Percentiles rank a stretch among this genome's conserved stretches.
phyloP scores from a whole-genome alignment of 2,113 vertebrate genomes.

The Pandion haliaetus region DNA sequence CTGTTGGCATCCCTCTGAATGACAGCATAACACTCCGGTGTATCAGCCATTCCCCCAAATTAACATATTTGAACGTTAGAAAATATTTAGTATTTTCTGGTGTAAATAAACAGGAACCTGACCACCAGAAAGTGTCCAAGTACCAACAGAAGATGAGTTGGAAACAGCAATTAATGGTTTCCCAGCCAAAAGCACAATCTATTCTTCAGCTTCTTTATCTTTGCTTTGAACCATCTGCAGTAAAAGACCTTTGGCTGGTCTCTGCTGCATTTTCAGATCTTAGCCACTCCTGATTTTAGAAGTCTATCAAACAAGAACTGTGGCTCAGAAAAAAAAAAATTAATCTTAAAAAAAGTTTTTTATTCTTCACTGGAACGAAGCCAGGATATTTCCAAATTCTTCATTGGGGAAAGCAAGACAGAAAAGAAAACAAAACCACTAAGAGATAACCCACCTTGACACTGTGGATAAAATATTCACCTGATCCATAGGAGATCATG shows the following conservation, averaged over 20 bases:
- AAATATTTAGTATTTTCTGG: not conserved
- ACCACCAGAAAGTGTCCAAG: not conserved
- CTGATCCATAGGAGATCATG: not conserved
- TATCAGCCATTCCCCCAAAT: not conserved
- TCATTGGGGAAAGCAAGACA: not conserved
- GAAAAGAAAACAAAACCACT: not conserved
- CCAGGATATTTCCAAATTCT: not conserved
- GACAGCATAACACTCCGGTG: not conserved
- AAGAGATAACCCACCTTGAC: not conserved
- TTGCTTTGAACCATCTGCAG: not conserved
- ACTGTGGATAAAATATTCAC: not conserved
- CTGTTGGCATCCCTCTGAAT: not conserved
- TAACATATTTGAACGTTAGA: not conserved
- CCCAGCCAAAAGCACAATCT: not conserved
- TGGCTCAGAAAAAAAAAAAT: not conserved
- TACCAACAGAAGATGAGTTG: not conserved
- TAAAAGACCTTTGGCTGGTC: not conserved
- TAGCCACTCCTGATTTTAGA: not conserved
- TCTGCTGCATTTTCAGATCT: not conserved
- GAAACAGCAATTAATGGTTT: not conserved
- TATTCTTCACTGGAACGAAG: not conserved
- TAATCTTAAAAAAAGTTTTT: not conserved
- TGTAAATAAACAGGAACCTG: not conserved
- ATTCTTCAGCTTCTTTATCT: not conserved
- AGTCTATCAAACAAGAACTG: not conserved